Base-by-base conservation (phyloP, 2,113 vertebrate genomes). In the Alaudala cheleensis region DNA sequence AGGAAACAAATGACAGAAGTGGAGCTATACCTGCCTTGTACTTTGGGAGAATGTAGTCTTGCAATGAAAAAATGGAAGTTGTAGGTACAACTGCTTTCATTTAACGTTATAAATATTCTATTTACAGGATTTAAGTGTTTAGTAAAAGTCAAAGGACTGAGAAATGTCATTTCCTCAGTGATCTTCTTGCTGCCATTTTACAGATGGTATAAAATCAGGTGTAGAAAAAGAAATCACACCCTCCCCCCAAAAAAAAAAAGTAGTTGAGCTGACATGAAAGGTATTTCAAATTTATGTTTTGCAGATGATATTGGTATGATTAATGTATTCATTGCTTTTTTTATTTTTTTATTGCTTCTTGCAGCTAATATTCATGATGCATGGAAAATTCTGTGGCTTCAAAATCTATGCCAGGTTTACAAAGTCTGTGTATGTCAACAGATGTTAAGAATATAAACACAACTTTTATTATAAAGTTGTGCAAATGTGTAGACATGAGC, bases 271-370 rank as follows among this genome's bases (percentile, higher is more conserved):
- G 97, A 95, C 93, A 88, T 90, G 96, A 95, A 97, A 96, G 91
- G 90, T 94, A 95, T 97, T 98, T 95, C 92, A 97, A 92, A 98
- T 98, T 98, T 98, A 98, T 97, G 97, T 70, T 91, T 97, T 97
- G 91, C 97, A 98, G 97, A 98, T 98, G 97, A 98, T 97, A 97
- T 73, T 91, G 90, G 81, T 96, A 92, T 97, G 98, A 97, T 98
- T 97, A 97, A 98, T 98, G 95, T 73, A 92, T 94, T 96, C 93
- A 64, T 87, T 96, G 89, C 86, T 73, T 93, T 96, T 76, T 84
- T 11, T 11, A 14, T 58, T 71, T 62, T 78, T 96, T 97, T 96
- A 97, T 96, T 97, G 93, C 97, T 97, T 97, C 97, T 97, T 64
- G 56, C 95, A 98, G 98, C 98, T 98, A 98, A 96, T 95, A 93